These are phyloP conservation scores for Caranx melampygus DNA, from an alignment of 2,113 vertebrate species.

Conservation along the genomic window DNA sequence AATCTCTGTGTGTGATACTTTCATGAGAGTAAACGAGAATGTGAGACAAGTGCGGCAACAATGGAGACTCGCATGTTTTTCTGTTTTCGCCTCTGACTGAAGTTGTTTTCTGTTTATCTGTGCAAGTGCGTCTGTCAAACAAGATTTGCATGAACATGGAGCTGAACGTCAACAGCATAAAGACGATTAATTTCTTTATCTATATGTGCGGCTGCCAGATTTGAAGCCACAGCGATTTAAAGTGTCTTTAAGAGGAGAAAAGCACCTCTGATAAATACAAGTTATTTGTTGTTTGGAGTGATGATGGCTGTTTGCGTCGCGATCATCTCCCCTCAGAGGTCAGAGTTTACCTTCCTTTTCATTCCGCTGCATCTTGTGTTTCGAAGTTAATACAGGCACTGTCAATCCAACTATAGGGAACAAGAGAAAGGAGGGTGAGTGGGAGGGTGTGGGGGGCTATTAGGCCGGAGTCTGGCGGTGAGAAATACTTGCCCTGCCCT, in stretches of 20 bases:
- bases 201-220: slow-evolving; percentile 17
- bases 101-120: slow-evolving; percentile 53
- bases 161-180: slow-evolving; percentile 49
- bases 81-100: slow-evolving; percentile 16
- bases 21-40: slow-evolving; percentile 81
- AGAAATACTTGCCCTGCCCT: slow-evolving; percentile 82
- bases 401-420: slow-evolving; percentile 52
- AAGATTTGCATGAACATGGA: slow-evolving; percentile 53
- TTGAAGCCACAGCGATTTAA: slow-evolving; percentile 31
- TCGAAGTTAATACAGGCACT: slow-evolving; percentile 57
- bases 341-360: slow-evolving; percentile 32
- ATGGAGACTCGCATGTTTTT: slow-evolving; percentile 59
- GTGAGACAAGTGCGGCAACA: slow-evolving; percentile 79
- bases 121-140: slow-evolving; percentile 66
- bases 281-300: slow-evolving; percentile 13
- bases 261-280: slow-evolving; percentile 17
- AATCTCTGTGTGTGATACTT: slow-evolving; percentile 84
- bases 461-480: slow-evolving; percentile 71
- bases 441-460: slow-evolving; percentile 42
- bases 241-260: slow-evolving; percentile 22
- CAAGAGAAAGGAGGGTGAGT: slow-evolving; percentile 15
- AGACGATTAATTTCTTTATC: slow-evolving; percentile 28
- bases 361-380: slow-evolving; percentile 35
- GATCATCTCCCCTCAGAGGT: slow-evolving; percentile 56
- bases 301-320: slow-evolving; percentile 22